phyloP scores from a whole-genome alignment of 2,888 invertebrate species.

The Cosmorhoe ocellata region DNA sequence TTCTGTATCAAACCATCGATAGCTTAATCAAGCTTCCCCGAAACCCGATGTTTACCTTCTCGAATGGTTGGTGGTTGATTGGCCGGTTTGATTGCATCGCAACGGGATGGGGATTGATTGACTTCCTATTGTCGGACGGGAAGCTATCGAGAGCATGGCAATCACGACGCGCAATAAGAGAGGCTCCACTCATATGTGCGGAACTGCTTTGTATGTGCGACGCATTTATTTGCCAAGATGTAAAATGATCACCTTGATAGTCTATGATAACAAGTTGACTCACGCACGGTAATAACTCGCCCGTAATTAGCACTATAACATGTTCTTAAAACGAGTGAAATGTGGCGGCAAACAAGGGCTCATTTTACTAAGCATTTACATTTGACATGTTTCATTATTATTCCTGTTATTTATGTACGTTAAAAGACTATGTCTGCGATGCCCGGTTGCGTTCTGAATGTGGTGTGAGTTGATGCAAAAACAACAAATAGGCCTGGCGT shows the following conservation, averaged over 20 bases:
- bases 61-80: slow-evolving; percentile 37
- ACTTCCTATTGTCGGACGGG: slow-evolving; percentile 20
- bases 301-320: slow-evolving; percentile 26
- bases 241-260: slow-evolving; percentile 18
- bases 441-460: slow-evolving; percentile 20
- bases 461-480: slow-evolving; percentile 39
- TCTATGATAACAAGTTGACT: slow-evolving; percentile 27
- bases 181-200: not conserved
- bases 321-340: slow-evolving; percentile 20
- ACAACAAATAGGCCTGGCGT: slow-evolving; percentile 36
- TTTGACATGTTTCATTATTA: slow-evolving; percentile 21
- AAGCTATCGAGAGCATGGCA: slow-evolving; percentile 9
- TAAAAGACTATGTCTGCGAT: slow-evolving; percentile 13
- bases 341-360: slow-evolving; percentile 5
- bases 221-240: slow-evolving; percentile 17
- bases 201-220: slow-evolving; percentile 6
- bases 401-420: slow-evolving; percentile 16
- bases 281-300: slow-evolving; percentile 24
- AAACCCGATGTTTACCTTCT: slow-evolving; percentile 41
- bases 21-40: slow-evolving; percentile 42
- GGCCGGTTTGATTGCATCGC: slow-evolving; percentile 39
- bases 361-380: slow-evolving; percentile 12
- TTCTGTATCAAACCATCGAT: slow-evolving; percentile 35
- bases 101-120: slow-evolving; percentile 27
- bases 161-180: slow-evolving; percentile 6